Percentiles rank a stretch among this genome's conserved stretches.
These are phyloP conservation scores for Bubo blakistoni DNA, from an alignment of 2,113 vertebrate species.

Conservation along the genomic window DNA sequence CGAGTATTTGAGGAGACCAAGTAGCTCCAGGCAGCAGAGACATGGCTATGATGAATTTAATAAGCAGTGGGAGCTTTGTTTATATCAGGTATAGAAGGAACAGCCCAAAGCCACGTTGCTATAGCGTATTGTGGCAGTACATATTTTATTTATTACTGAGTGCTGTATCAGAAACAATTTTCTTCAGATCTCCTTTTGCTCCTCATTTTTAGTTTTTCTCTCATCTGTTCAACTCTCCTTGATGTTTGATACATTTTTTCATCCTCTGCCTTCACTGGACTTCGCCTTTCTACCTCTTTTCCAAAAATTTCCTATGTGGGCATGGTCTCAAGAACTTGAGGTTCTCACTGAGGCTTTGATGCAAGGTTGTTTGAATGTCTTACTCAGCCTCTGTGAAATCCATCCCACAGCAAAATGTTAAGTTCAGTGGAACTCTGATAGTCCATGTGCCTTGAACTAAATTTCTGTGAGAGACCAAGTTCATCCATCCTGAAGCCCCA, in stretches of 20 bases:
- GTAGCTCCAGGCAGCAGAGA: conserved; percentile 33
- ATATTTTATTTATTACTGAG: conserved; percentile 50
- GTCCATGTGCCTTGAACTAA: not conserved
- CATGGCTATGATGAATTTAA: conserved; percentile 31
- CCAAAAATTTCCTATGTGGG: not conserved
- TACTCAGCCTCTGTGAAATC: not conserved
- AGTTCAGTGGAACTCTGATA: not conserved
- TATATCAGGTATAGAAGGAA: not conserved
- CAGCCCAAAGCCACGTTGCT: conserved; percentile 32
- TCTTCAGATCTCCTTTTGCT: conserved; percentile 24
- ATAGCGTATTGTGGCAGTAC: not conserved
- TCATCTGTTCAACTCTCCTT: not conserved
- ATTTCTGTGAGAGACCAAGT: not conserved
- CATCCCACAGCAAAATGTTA: not conserved
- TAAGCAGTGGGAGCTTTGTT: conserved; percentile 23
- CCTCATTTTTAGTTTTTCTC: not conserved
- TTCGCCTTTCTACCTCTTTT: not conserved
- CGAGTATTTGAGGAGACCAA: not conserved
- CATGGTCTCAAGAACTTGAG: not conserved
- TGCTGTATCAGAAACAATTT: conserved; percentile 47
- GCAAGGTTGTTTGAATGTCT: not conserved
- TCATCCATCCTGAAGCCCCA: not conserved
- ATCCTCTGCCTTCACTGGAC: not conserved
- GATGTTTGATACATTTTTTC: conserved; percentile 31
- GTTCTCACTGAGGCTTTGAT: not conserved